Evolutionary conservation across 2,888 invertebrate genomes (phyloP), one percentile per base, ranked within the genome.

Genomic region (Nomada fucata): DNA sequence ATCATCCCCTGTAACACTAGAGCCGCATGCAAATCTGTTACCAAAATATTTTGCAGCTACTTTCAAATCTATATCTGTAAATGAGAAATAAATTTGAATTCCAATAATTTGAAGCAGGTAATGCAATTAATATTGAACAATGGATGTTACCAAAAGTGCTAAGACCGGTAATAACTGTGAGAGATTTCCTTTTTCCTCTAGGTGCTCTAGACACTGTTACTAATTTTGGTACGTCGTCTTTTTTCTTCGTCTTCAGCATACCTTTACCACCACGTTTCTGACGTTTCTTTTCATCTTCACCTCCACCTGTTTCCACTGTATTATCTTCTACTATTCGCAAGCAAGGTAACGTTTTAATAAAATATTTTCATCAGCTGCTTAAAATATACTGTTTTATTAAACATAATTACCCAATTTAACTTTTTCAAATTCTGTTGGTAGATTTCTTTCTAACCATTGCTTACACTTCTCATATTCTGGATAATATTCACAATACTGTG

Each of bases 221-320:
- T 93, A 97, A 95, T 93, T 97, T 97, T 15, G 97, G 97, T 15
- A 96, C 97, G 94, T 98, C 97, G 89, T 98, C 97, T 93, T 98
- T 98, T 95, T 98, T 98, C 94, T 98, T 99, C 13, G 98, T 96
- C 94, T 99, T 99, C 76, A 98, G 96, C 95, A 98, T 96, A 55
- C 98, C 99, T 93, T 99, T 99, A 11, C 99, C 99, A 53, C 99
- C 99, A 64, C 99, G 96, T 93, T 99, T 99, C 92, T 99, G 99
- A 23, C 98, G 95, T 93, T 98, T 98, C 93, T 98, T 99, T 94
- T 99, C 98, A 92, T 98, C 98, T 92, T 98, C 98, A 2, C 96
- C 96, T 77, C 96, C 96, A 89, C 96, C 96, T 85, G 96, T 96
- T 79, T 96, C 96, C 79, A 95, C 95, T 72, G 94, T 94, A 75